Base-by-base conservation (phyloP, 2,888 invertebrate species). In the Herminia tarsipennalis region DNA sequence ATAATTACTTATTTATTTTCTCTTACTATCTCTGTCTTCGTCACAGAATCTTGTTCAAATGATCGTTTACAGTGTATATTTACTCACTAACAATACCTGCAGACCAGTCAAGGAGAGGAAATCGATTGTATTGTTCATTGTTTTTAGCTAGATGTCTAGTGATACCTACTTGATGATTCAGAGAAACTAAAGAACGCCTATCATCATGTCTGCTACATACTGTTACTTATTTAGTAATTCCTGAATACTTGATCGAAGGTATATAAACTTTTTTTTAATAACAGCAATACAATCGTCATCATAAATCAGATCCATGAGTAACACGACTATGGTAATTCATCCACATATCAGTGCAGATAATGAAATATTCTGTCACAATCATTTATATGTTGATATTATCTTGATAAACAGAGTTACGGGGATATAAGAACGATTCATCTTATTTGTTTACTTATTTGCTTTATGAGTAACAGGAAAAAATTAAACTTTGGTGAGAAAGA, bases 51-150 rank as follows among this genome's bases (percentile, higher is more conserved):
- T n/a, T 13, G 5, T 13, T 13, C 27, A 8, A 1, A 0, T 12
- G 2, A 1, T 5, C 6, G 10, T 12, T 25, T 12, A 2, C 1
- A 27, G 8, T 1, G 8, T 27, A 8, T 3, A 13, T 13, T 13
- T 14, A 28, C 27, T 1, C 6, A 13, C 12, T 2, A 13, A 33
- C 12, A 22, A 5, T 38, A 35, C 27, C 56, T 50, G 46, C 25
- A 50, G 42, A 54, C 41, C 39, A 43, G n/a, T n/a, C n/a, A n/a
- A n/a, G 40, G 47, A 42, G 51, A 44, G 45, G 40, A 47, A 52
- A 45, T 50, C 51, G 30, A 57, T 62, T 62, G 63, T 55, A 57
- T 62, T 62, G 63, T 55, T 46, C 56, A 53, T 64, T 64, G 54
- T 60, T 34, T 45, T 40, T 32, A 14, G n/a, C n/a, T n/a, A n/a